A percentile compares a stretch with the other conserved stretches of the same genome.
These are phyloP conservation scores for Chrysaora quinquecirrha DNA, from an alignment of 30 jellyfish, hydroid and myxozoan genomes.

Conservation along the genomic window DNA sequence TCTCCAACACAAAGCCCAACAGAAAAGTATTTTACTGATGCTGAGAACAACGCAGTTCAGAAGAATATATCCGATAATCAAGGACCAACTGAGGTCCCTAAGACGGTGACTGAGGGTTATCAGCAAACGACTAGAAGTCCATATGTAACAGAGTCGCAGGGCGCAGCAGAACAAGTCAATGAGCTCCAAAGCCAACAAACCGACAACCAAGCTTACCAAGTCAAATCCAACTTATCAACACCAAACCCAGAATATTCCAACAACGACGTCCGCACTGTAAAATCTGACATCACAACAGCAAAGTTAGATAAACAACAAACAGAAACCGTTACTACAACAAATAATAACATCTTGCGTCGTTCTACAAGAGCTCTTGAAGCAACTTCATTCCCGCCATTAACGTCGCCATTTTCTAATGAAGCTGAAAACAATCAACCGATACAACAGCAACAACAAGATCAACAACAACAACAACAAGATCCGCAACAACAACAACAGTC, in stretches of 20 bases:
- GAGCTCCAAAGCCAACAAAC: background rate
- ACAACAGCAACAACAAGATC: background rate
- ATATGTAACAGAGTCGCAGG: background rate
- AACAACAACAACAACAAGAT: background rate
- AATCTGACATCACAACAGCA: background rate
- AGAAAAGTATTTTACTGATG: no score
- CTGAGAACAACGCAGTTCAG: no score
- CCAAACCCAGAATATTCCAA: background rate
- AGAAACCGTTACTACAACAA: background rate
- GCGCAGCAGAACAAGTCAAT: no score
- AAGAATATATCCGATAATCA: no score
- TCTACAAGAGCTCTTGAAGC: conserved; percentile 46
- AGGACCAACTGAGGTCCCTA: no score
- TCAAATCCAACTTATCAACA: no score
- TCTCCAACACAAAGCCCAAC: no score
- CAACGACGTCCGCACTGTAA: background rate
- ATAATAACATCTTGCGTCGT: conserved; percentile 10
- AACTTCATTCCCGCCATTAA: conserved; percentile 48
- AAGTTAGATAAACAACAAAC: background rate
- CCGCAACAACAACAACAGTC: background rate
- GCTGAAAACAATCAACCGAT: background rate
- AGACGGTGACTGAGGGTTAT: background rate
- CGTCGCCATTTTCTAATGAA: conserved; percentile 31
- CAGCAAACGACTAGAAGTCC: no score
- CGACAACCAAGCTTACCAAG: background rate